Evolutionary conservation across 1,140 invertebrate species (phyloP).

Genomic region (Cecropterus lyciades): DNA sequence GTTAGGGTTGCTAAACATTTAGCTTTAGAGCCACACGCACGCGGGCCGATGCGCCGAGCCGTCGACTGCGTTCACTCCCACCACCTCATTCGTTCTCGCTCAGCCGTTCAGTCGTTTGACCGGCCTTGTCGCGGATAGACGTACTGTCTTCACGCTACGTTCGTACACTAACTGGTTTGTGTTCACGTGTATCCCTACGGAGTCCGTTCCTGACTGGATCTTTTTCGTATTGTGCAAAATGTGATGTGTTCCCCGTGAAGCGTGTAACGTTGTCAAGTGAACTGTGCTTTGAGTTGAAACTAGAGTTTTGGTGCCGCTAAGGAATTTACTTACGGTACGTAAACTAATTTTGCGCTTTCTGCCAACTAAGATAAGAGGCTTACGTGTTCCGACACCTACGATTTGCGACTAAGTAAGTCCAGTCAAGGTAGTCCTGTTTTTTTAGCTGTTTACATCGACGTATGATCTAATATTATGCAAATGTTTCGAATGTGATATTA

Average conservation of each 20-base stretch:
- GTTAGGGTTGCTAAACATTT: conserved; percentile 4
- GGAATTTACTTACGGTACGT: conserved; percentile 46
- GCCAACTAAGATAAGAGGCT: conserved; percentile 37
- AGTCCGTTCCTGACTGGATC: conserved; percentile 60
- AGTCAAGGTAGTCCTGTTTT: conserved; percentile 8
- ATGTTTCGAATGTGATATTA: conserved; percentile 11
- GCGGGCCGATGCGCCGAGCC: conserved; percentile 61
- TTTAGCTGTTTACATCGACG: conserved; percentile 18
- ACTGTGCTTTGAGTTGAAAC: conserved; percentile 76
- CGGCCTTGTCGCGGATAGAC: conserved; percentile 51
- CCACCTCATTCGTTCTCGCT: conserved; percentile 44
- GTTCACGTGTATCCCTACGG: conserved; percentile 55
- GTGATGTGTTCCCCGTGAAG: conserved; percentile 76
- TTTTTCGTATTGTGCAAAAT: conserved; percentile 75
- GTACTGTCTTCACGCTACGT: conserved; percentile 42
- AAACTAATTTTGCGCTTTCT: conserved; percentile 32
- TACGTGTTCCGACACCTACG: conserved; percentile 31
- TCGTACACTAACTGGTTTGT: conserved; percentile 58
- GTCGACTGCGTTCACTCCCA: conserved; percentile 59
- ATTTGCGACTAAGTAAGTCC: conserved; percentile 14
- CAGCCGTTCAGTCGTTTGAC: conserved; percentile 65
- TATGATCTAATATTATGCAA: conserved; percentile 28
- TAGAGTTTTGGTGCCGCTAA: conserved; percentile 56
- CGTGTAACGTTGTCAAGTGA: conserved; percentile 74
- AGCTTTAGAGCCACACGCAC: conserved; percentile 38